Conservation (phyloP, 1,140 invertebrate species). For the Drosophila teissieri region DNA sequence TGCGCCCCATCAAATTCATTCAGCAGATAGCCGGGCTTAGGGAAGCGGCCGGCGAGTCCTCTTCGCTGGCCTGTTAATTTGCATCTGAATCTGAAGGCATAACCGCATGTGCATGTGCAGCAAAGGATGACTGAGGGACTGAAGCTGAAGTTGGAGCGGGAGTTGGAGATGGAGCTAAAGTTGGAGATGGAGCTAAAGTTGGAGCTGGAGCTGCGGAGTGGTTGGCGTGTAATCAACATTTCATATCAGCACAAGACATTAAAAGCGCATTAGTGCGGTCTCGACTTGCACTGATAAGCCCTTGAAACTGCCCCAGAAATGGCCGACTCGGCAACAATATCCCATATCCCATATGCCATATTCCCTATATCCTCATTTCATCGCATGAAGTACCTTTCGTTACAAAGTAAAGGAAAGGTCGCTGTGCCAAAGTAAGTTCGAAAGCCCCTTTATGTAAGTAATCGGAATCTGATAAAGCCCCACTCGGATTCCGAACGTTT, state of each 20-base stretch:
- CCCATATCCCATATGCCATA: constrained; percentile 5
- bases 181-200: background rate
- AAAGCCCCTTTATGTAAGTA: constrained; percentile 13
- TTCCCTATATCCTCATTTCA: background rate
- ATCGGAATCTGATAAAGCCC: constrained; percentile 31
- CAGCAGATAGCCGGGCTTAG: constrained; percentile 49
- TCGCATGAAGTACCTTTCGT: background rate
- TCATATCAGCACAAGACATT: constrained; percentile 84
- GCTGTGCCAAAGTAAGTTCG: constrained; percentile 1
- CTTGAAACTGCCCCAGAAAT: constrained; percentile 58
- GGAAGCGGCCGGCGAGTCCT: constrained; percentile 5
- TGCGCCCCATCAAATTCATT: constrained; percentile 38
- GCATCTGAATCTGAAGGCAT: constrained; percentile 65
- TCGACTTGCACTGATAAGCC: constrained; percentile 70
- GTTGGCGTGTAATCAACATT: constrained; percentile 73
- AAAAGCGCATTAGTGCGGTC: constrained; percentile 84
- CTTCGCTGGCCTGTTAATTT: constrained; percentile 53
- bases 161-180: background rate
- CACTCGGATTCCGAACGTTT: constrained; percentile 8
- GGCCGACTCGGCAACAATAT: constrained; percentile 17
- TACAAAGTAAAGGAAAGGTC: constrained; percentile 19
- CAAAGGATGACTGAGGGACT: background rate
- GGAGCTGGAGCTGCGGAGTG: constrained; percentile 9
- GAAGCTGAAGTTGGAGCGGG: background rate
- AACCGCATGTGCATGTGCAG: constrained; percentile 13